Evolutionary conservation across 2,113 vertebrate species (phyloP).

Genomic region (Lepus europaeus): DNA sequence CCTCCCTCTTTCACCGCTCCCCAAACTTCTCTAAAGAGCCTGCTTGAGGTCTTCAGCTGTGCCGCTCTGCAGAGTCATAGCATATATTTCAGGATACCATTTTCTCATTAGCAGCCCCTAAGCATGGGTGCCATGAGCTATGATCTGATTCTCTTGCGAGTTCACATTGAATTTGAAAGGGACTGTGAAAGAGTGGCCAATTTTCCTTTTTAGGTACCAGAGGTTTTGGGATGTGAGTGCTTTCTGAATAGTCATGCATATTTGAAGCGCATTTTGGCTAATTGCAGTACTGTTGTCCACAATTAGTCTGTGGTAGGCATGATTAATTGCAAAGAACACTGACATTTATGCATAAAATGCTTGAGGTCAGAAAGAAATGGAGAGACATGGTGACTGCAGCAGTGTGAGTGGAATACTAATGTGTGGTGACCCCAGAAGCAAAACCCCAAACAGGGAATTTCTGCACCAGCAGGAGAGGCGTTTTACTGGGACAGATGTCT

Average conservation of each 20-base stretch:
- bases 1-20: not conserved
- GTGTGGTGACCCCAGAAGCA: slow-evolving; percentile 78
- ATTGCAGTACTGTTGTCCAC: slow-evolving; percentile 89
- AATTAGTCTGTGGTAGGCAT: slow-evolving; percentile 89
- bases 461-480: slow-evolving; percentile 79
- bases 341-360: slow-evolving; percentile 91
- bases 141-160: slow-evolving; percentile 72
- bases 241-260: slow-evolving; percentile 86
- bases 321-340: slow-evolving; percentile 90
- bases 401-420: slow-evolving; percentile 87
- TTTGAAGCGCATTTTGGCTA: slow-evolving; percentile 88
- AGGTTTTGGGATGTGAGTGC: slow-evolving; percentile 77
- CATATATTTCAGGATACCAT: not conserved
- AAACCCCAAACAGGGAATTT: slow-evolving; percentile 74
- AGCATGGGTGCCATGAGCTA: slow-evolving; percentile 35
- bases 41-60: not conserved
- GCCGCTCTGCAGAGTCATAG: not conserved
- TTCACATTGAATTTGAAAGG: slow-evolving; percentile 69
- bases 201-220: slow-evolving; percentile 77
- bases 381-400: slow-evolving; percentile 84
- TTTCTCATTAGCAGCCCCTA: slow-evolving; percentile 69
- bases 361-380: slow-evolving; percentile 90
- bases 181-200: slow-evolving; percentile 64
- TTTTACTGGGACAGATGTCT: slow-evolving; percentile 65
- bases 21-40: not conserved